Base-by-base conservation (phyloP, 2,888 invertebrate genomes). In the Prionchulus punctatus region DNA sequence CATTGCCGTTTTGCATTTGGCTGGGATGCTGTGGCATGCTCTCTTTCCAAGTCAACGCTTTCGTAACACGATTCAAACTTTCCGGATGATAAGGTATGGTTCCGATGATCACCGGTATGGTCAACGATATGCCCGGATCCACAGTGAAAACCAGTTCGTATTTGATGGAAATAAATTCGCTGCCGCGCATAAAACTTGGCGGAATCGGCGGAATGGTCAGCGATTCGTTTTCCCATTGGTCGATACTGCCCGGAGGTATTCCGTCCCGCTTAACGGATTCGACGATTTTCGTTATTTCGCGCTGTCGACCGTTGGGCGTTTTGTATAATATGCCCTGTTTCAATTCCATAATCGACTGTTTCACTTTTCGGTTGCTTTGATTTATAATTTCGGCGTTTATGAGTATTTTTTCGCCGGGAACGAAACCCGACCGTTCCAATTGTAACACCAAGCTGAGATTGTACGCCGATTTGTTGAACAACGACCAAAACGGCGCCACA, bases 171-270 rank as follows among this genome's bases (percentile, higher is more conserved):
- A 55, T 55, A 21, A n/a, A 12, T 18, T 30, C 36, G 30, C 49
- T 30, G 26, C 55, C 55, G 55, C 55, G 55, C 28, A 55, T n/a
- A 25, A 49, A 55, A 30, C 55, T 55, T 18, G 55, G 55, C 55
- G 55, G 54, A 18, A 48, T 28, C 4, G 23, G 15, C 3, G 54
- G 54, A 18, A 54, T 54, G 2, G 7, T 23, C 23, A 54, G 26
- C n/a, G 23, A 7, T 48, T 54, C 54, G 27, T 26, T 4, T 15
- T 54, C 54, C 42, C 50, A 49, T 12, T 23, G 26, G 18, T 36
- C 36, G 36, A 36, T 36, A 36, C 36, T 36, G 36, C 36, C 36
- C 7, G 36, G 36, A 12, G 7, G 36, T 18, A 36, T 18, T 36
- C 12, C 7, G 7, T 18, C 47, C n/a, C 23, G n/a, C 23, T 45